Evolutionary conservation across 2,888 invertebrate species (phyloP).

Genomic region (Julus scandinavius): DNA sequence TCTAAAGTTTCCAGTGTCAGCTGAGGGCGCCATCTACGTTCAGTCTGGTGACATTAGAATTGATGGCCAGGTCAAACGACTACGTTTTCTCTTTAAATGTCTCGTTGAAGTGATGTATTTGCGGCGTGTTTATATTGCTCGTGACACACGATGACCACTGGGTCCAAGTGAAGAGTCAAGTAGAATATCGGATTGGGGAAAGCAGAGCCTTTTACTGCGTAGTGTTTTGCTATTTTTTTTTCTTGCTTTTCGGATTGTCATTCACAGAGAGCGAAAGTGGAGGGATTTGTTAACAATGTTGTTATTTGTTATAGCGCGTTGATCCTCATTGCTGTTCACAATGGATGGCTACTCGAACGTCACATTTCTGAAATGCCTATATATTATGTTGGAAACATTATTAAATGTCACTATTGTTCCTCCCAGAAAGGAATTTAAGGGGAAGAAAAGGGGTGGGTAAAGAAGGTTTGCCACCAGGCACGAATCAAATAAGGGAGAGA

Average conservation of each 20-base stretch:
- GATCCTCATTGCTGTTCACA: not conserved
- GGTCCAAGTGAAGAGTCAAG: not conserved
- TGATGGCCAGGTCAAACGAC: not conserved
- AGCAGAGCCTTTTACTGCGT: not conserved
- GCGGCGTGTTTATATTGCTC: not conserved
- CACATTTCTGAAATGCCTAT: slow-evolving; percentile 14
- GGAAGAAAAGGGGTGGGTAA: not conserved
- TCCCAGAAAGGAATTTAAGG: slow-evolving; percentile 19
- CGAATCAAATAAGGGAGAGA: not conserved
- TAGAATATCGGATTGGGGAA: not conserved
- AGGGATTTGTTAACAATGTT: not conserved
- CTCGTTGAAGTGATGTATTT: not conserved
- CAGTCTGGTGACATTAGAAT: not conserved
- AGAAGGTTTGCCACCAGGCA: no score
- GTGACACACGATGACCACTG: slow-evolving; percentile 24
- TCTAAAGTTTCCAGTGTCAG: not conserved
- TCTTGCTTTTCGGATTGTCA: slow-evolving; percentile 23
- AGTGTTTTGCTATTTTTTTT: not conserved
- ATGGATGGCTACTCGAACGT: slow-evolving; percentile 15
- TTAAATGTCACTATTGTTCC: slow-evolving; percentile 35
- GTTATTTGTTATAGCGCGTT: slow-evolving; percentile 30
- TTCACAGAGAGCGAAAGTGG: not conserved
- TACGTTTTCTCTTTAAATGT: not conserved
- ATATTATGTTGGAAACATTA: slow-evolving; percentile 23
- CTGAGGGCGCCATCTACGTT: slow-evolving; percentile 7